Percentiles rank a stretch among this genome's conserved stretches.
These are phyloP conservation scores for Apis florea DNA, from an alignment of 1,140 invertebrate species.

Conservation along the genomic window DNA sequence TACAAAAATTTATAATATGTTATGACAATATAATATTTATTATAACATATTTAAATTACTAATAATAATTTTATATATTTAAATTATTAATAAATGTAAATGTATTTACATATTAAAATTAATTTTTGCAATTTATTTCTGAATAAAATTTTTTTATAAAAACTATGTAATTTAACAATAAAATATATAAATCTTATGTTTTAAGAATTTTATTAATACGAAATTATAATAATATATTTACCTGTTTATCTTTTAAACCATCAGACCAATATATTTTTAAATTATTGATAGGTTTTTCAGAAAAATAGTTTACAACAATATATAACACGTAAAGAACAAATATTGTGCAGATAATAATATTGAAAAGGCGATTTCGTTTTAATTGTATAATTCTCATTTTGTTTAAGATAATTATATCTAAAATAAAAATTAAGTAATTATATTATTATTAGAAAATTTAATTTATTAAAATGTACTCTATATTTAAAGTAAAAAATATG, in stretches of 20 bases:
- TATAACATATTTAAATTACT: too few relatives aligned
- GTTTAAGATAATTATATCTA: slow-evolving; percentile 12
- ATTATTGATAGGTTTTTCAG: slow-evolving; percentile 66
- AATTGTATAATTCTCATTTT: slow-evolving; percentile 78
- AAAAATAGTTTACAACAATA: slow-evolving; percentile 62
- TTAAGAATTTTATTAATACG: background rate
- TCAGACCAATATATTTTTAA: slow-evolving; percentile 70
- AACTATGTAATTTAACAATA: background rate
- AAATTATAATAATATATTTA: slow-evolving; percentile 43
- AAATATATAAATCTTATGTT: slow-evolving; percentile 2
- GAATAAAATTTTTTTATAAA: background rate
- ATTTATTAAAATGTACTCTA: background rate
- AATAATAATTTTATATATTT: too few relatives aligned
- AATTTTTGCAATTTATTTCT: background rate
- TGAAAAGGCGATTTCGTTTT: slow-evolving; percentile 72
- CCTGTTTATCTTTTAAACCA: slow-evolving; percentile 63
- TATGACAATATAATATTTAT: too few relatives aligned
- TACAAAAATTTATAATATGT: slow-evolving; percentile 34
- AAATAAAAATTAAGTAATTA: slow-evolving; percentile 1
- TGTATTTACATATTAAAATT: background rate
- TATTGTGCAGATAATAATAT: slow-evolving; percentile 62
- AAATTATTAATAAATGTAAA: too few relatives aligned
- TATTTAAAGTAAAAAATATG: background rate
- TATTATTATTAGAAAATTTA: background rate
- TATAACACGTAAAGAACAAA: slow-evolving; percentile 71